Base-by-base conservation (phyloP, 2,797 vertebrate species). In the Selene dorsalis region DNA sequence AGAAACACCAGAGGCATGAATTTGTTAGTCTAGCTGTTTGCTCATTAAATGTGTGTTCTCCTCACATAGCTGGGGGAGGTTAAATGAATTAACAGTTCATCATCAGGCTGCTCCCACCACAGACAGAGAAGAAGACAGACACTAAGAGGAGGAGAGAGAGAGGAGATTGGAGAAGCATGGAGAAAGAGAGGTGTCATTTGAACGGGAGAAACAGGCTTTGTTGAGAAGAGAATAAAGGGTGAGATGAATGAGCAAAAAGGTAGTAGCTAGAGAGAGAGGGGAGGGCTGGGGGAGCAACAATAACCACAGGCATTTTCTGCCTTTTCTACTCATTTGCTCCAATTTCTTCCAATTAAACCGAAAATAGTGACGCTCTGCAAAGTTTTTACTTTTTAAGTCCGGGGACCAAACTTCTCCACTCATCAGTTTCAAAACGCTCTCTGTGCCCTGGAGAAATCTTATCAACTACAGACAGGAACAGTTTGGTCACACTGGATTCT, bases 81-180 rank as follows among this genome's bases (percentile, higher is more conserved):
- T 91, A 86, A 88, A 90, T 88, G 69, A 90, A 90, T 89, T 86
- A 91, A 87, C 91, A 91, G 89, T 84, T 86, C 63, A 90, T 88
- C 74, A 77, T 77, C 86, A 85, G 77, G 61, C 80, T 72, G 75
- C 52, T 86, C 55, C 64, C 81, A 84, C 75, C 85, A 65, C 77
- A 85, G 69, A 83, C 10, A 65, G 70, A 22, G 24, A 52, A 65
- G 39, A 20, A 73, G 26, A 62, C 48, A 50, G 80, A 69, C 3
- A 47, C 45, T 6, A 65, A 53, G 39, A 71, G 38, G 43, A 66
- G 58, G 52, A 70, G 8, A 47, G 32, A 52, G 60, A 64, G 38
- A 80, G 8, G 53, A 35, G 32, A 2, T 35, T 43, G 48, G 45
- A 47, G 24, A 41, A 22, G 61, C 1, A 76, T 28, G 28, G 43